These are phyloP conservation scores for Agrotis ipsilon DNA, from an alignment of 2,888 invertebrate species.

Conservation along the genomic window DNA sequence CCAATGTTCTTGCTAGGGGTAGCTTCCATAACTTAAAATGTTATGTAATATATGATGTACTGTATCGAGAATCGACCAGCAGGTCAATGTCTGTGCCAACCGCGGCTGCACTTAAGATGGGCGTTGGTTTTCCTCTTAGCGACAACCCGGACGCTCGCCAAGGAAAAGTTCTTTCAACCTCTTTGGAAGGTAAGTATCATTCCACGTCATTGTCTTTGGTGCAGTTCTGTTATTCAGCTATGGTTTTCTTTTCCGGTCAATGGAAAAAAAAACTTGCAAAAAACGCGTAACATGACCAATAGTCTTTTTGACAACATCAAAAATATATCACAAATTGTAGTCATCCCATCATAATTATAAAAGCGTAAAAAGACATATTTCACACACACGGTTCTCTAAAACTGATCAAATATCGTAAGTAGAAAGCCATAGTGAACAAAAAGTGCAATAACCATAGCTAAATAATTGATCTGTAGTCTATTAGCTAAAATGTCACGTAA, in stretches of 20 bases:
- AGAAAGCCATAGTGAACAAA: not conserved
- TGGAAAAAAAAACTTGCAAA: too few relatives aligned
- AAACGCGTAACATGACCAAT: too few relatives aligned
- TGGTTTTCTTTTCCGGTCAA: constrained; percentile 2
- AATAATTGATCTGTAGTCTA: constrained; percentile 16
- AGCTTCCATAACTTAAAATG: constrained; percentile 8
- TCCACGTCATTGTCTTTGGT: constrained; percentile 33
- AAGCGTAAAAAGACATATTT: too few relatives aligned
- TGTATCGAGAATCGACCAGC: constrained; percentile 82
- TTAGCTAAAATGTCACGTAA: not conserved
- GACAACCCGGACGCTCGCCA: constrained; percentile 94
- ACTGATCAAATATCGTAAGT: not conserved
- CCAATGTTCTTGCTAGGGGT: constrained; percentile 40
- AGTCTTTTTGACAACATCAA: too few relatives aligned
- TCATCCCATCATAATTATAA: too few relatives aligned
- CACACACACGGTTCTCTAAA: too few relatives aligned
- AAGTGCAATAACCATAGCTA: not conserved
- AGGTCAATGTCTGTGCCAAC: constrained; percentile 95
- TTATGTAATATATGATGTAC: constrained; percentile 68
- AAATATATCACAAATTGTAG: too few relatives aligned
- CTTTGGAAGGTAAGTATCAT: constrained; percentile 87
- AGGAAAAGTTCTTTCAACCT: constrained; percentile 92
- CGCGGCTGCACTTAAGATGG: constrained; percentile 96
- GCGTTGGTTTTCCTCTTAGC: constrained; percentile 95
- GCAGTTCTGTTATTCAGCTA: constrained; percentile 20